Percentiles rank a stretch among this genome's conserved stretches.
These are phyloP conservation scores for Lamproptera curius DNA, from an alignment of 2,888 invertebrate genomes.

Conservation along the genomic window DNA sequence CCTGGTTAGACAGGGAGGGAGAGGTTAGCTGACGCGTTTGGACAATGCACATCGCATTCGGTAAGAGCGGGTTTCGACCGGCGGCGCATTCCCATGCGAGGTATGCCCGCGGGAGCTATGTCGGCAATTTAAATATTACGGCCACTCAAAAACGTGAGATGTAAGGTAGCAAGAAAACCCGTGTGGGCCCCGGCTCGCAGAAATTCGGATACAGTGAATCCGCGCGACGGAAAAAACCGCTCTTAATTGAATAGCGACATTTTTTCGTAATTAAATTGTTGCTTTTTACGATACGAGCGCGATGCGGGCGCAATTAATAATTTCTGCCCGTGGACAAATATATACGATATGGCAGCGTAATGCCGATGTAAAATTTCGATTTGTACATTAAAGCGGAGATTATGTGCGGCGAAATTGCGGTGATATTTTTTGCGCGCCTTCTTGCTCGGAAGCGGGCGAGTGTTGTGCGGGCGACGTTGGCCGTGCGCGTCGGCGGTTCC, in stretches of 20 bases:
- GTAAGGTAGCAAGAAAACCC: constrained; percentile 66
- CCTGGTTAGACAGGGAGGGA: constrained; percentile 63
- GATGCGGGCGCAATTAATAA: constrained; percentile 58
- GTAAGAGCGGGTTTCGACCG: constrained; percentile 71
- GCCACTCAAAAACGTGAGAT: constrained; percentile 76
- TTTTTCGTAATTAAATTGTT: constrained; percentile 72
- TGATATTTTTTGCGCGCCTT: constrained; percentile 29
- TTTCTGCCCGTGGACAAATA: constrained; percentile 44
- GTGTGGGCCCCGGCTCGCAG: constrained; percentile 64
- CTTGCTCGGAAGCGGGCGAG: constrained; percentile 24
- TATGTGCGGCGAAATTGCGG: constrained; percentile 61
- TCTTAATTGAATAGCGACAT: constrained; percentile 59
- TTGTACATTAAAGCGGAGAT: constrained; percentile 50
- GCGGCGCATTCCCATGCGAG: constrained; percentile 73
- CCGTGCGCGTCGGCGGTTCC: constrained; percentile 66
- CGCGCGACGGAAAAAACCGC: constrained; percentile 46
- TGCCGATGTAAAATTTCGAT: constrained; percentile 42
- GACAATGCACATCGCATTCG: constrained; percentile 68
- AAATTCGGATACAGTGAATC: constrained; percentile 64
- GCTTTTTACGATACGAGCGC: constrained; percentile 45
- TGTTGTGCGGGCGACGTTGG: constrained; percentile 41
- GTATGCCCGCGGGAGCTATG: constrained; percentile 75
- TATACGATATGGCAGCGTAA: constrained; percentile 54
- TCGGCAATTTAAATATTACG: constrained; percentile 76
- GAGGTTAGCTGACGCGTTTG: constrained; percentile 52